Conservation (phyloP, 1,140 invertebrate genomes). For the Atta texana region DNA sequence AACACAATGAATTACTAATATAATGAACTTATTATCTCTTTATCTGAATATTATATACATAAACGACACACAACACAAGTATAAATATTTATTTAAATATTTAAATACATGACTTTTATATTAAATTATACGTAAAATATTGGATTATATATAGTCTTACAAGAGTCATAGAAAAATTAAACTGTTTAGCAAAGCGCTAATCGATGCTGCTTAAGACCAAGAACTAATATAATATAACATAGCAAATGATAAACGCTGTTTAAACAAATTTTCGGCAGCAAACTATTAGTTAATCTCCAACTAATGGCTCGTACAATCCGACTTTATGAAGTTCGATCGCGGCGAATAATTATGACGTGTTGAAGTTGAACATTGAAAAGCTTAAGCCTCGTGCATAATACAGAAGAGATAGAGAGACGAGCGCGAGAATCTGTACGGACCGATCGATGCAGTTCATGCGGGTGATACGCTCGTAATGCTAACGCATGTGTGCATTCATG, state of each 20-base stretch:
- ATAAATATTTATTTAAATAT: neutral
- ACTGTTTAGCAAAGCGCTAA: neutral
- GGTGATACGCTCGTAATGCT: conserved; percentile 11
- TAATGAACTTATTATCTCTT: neutral
- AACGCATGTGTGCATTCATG: neutral
- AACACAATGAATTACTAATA: conserved; percentile 12
- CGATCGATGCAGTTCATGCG: conserved; percentile 39
- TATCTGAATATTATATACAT: neutral
- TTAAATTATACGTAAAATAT: neutral
- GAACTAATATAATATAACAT: neutral
- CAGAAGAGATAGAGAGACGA: neutral
- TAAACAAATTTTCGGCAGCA: neutral
- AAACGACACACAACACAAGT: neutral
- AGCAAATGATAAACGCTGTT: neutral
- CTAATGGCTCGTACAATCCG: conserved; percentile 35
- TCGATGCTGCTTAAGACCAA: neutral
- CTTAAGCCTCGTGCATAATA: conserved; percentile 41
- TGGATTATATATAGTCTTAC: neutral
- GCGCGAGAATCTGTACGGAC: conserved; percentile 38
- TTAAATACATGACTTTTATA: neutral
- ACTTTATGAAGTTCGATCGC: conserved; percentile 35
- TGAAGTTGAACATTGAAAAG: conserved; percentile 21
- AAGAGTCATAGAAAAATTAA: neutral
- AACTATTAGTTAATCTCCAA: conserved; percentile 32
- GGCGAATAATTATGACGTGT: conserved; percentile 24